These are phyloP conservation scores for Temnothorax rugatulus DNA, from an alignment of 2,888 invertebrate species.

Conservation along the genomic window DNA sequence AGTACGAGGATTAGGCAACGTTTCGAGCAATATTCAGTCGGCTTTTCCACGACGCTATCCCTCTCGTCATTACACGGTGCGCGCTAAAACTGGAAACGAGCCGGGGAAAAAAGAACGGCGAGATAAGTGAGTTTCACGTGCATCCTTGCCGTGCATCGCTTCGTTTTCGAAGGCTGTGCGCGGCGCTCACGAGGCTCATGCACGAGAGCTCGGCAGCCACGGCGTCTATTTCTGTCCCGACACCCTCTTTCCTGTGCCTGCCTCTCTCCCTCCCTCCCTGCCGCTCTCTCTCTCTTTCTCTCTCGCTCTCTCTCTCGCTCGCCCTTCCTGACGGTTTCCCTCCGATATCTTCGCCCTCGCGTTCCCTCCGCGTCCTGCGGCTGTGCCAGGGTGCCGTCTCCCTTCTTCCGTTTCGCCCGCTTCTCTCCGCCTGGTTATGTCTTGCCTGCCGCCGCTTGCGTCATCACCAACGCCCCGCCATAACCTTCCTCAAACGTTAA, in stretches of 20 bases:
- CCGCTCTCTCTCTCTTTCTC: not conserved
- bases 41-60: not conserved
- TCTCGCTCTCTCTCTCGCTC: conserved; percentile 7
- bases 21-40: conserved; percentile 54
- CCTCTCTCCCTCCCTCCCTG: conserved; percentile 62
- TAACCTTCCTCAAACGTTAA: conserved; percentile 78
- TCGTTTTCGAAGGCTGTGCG: conserved; percentile 72
- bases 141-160: conserved; percentile 63
- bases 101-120: conserved; percentile 5
- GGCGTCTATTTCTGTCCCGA: conserved; percentile 80
- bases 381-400: conserved; percentile 65
- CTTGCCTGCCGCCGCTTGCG: conserved; percentile 69
- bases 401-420: conserved; percentile 72
- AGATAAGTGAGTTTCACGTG: conserved; percentile 63
- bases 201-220: conserved; percentile 57
- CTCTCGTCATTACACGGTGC: conserved; percentile 41
- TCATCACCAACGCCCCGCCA: conserved; percentile 70
- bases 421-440: conserved; percentile 65
- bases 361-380: conserved; percentile 67
- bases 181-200: conserved; percentile 70
- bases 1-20: not conserved
- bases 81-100: conserved; percentile 65
- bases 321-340: conserved; percentile 56
- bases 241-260: conserved; percentile 80
- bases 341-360: conserved; percentile 56